These are phyloP conservation scores for Cerastis rubricosa DNA, from an alignment of 2,888 invertebrate genomes.

Conservation along the genomic window DNA sequence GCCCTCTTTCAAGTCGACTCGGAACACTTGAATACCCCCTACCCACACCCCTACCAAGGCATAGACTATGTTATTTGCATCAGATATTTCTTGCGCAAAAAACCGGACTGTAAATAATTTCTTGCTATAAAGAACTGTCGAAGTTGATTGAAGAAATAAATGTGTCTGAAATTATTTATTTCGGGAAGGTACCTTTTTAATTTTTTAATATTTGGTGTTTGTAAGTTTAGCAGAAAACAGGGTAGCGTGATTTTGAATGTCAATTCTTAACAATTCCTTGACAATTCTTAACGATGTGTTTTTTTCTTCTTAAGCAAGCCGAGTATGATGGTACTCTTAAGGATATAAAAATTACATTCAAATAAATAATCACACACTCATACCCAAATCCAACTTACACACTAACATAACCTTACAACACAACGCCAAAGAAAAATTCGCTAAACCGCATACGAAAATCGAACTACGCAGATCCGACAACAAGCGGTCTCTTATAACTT, in stretches of 20 bases:
- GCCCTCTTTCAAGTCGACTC: slow-evolving; percentile 80
- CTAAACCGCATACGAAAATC: slow-evolving; percentile 84
- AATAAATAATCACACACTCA: background rate
- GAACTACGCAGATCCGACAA: slow-evolving; percentile 87
- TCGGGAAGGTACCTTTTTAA: background rate
- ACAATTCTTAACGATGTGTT: background rate
- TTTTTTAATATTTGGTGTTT: slow-evolving; percentile 3
- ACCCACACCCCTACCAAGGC: slow-evolving; percentile 68
- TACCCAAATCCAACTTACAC: slow-evolving; percentile 30
- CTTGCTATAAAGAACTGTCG: background rate
- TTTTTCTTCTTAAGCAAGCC: background rate
- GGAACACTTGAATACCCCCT: slow-evolving; percentile 81
- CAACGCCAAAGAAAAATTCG: slow-evolving; percentile 66
- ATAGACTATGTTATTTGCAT: slow-evolving; percentile 87
- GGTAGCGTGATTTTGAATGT: background rate
- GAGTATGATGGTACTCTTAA: background rate
- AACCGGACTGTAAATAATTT: slow-evolving; percentile 49
- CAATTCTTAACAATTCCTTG: background rate
- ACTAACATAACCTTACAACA: slow-evolving; percentile 46
- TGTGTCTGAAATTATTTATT: slow-evolving; percentile 1
- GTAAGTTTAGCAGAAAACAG: too few relatives aligned
- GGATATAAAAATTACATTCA: background rate
- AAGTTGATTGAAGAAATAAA: slow-evolving; percentile 6
- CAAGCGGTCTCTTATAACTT: slow-evolving; percentile 91
- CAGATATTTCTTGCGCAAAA: slow-evolving; percentile 77